phyloP scores from a whole-genome alignment of 2,797 vertebrate genomes.

The Karalla daura region DNA sequence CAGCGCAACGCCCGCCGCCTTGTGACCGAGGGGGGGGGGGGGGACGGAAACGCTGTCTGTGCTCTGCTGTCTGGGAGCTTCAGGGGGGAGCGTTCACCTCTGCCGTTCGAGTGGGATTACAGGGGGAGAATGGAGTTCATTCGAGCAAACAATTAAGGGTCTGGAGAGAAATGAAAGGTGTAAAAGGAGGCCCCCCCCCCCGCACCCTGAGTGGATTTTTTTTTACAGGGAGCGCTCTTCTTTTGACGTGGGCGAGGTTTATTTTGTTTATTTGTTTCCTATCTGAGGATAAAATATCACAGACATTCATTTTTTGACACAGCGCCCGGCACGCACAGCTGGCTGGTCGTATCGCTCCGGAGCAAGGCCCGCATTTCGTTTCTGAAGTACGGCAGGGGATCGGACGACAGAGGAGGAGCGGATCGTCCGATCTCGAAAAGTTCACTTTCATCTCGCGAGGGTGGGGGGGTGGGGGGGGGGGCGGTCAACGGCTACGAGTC shows the following conservation, averaged over 20 bases:
- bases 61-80: too few species aligned
- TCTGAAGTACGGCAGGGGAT: constrained; percentile 13
- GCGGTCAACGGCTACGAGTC: constrained; percentile 16
- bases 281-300: neutral
- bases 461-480: too few species aligned
- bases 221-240: neutral
- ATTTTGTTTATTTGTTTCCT: neutral
- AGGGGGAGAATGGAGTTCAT: too few species aligned
- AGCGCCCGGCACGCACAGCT: neutral
- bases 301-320: neutral
- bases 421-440: constrained; percentile 30
- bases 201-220: too few species aligned
- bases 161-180: too few species aligned
- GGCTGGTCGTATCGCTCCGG: neutral
- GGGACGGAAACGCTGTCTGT: too few species aligned
- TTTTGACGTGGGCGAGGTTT: neutral
- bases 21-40: too few species aligned
- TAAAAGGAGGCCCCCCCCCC: too few species aligned
- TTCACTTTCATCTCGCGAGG: constrained; percentile 46
- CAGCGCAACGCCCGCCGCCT: constrained; percentile 20
- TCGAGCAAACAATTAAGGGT: too few species aligned
- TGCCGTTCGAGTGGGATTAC: too few species aligned
- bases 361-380: neutral
- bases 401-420: constrained; percentile 6
- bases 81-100: too few species aligned